Conservation (phyloP, 64 coral and sea anemone genomes). For the Pachyseris speciosa region DNA sequence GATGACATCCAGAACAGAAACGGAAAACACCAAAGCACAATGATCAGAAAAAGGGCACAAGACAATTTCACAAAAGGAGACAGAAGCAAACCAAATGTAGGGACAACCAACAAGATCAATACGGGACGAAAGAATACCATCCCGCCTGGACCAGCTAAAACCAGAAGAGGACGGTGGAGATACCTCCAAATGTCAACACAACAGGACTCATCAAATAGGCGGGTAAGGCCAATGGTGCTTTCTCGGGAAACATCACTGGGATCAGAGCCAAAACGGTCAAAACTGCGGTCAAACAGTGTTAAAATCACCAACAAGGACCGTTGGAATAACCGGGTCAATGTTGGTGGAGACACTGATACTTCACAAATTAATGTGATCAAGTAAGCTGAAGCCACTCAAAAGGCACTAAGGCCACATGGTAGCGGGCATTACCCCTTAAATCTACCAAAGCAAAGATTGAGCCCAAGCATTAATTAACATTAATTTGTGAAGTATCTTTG, state of each 20-base stretch:
- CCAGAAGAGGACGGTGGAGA: not conserved
- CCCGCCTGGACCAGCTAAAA: not conserved
- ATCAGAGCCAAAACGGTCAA: no score
- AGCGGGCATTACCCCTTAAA: no score
- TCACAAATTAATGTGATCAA: no score
- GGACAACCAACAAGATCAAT: slow-evolving; percentile 14
- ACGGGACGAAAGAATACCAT: not conserved
- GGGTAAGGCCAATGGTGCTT: not conserved
- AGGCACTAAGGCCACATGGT: no score
- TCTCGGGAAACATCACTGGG: not conserved
- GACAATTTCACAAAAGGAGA: not conserved
- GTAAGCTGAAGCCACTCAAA: no score
- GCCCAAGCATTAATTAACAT: no score
- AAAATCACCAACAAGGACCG: not conserved
- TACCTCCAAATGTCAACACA: slow-evolving; percentile 7
- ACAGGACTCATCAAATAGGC: not conserved
- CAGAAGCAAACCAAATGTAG: not conserved
- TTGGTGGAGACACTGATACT: no score
- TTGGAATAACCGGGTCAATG: no score
- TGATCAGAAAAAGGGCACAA: slow-evolving; percentile 3
- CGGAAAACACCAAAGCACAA: not conserved
- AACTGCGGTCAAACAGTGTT: slow-evolving; percentile 7
- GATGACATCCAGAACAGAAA: not conserved
- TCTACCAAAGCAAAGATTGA: no score
- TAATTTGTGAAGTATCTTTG: no score